phyloP scores from a whole-genome alignment of 1,140 invertebrate species.

The Musca vetustissima region DNA sequence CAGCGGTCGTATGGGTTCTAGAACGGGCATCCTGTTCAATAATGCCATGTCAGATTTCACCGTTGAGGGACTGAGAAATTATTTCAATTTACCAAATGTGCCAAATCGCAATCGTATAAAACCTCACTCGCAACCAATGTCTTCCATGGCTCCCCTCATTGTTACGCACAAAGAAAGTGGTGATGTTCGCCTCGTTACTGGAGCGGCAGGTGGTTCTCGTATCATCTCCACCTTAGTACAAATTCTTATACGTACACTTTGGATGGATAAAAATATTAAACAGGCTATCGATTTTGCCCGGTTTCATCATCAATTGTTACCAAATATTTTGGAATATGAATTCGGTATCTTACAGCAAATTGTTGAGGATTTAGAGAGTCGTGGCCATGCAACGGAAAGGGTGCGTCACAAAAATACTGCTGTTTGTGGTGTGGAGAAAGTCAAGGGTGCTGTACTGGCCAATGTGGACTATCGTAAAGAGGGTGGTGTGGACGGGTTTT shows the following conservation, averaged over 20 bases:
- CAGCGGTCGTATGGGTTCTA: constrained; percentile 43
- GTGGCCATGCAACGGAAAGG: constrained; percentile 69
- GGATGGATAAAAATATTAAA: constrained; percentile 74
- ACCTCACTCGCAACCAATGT: constrained; percentile 81
- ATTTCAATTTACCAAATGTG: constrained; percentile 70
- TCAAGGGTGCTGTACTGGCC: constrained; percentile 66
- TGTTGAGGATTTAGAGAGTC: constrained; percentile 64
- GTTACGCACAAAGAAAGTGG: constrained; percentile 69
- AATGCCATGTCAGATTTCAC: constrained; percentile 96
- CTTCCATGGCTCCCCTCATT: constrained; percentile 89
- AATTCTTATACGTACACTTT: constrained; percentile 71
- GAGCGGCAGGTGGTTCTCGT: constrained; percentile 90
- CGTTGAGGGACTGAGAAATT: constrained; percentile 73
- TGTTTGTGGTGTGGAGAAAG: constrained; percentile 67
- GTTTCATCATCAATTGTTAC: constrained; percentile 92
- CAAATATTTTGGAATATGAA: constrained; percentile 82
- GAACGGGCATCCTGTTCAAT: constrained; percentile 91
- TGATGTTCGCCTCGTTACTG: constrained; percentile 77
- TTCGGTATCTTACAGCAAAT: constrained; percentile 61
- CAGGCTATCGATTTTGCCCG: constrained; percentile 79
- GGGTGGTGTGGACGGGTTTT: constrained; percentile 75
- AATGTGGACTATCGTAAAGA: constrained; percentile 83
- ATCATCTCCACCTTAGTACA: constrained; percentile 81
- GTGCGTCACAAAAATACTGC: constrained; percentile 71
- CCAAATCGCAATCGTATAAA: constrained; percentile 78